These are phyloP conservation scores for Anas platyrhynchos DNA, from an alignment of 2,113 vertebrate genomes.

Conservation along the genomic window DNA sequence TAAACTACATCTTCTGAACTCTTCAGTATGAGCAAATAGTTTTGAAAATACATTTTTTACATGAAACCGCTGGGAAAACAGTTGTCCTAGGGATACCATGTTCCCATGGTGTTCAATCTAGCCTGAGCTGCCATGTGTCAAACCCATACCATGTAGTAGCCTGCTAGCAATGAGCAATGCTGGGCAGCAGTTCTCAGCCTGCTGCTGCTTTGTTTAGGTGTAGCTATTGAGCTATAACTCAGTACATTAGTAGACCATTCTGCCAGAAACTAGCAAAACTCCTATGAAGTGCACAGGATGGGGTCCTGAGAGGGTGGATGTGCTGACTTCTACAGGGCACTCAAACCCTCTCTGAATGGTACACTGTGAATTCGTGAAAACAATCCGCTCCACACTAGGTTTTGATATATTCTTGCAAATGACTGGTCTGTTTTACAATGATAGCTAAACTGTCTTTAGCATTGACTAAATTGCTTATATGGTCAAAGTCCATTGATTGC, in stretches of 20 bases:
- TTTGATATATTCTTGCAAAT: not conserved
- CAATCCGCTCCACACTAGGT: not conserved
- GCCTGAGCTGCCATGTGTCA: not conserved
- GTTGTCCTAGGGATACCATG: not conserved
- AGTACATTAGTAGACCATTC: rapidly evolving
- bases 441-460: not conserved
- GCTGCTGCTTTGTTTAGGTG: rapidly evolving
- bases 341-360: not conserved
- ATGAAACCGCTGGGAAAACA: not conserved
- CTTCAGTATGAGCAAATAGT: not conserved
- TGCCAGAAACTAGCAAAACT: not conserved
- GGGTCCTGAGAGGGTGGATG: not conserved
- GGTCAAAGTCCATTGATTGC: not conserved
- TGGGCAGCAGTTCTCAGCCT: not conserved
- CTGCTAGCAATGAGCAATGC: not conserved
- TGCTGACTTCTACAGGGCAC: not conserved
- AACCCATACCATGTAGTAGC: not conserved
- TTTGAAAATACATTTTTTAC: not conserved
- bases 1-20: not conserved
- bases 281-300: rapidly evolving
- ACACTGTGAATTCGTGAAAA: not conserved
- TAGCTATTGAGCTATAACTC: not conserved
- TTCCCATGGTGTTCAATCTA: not conserved
- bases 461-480: not conserved
- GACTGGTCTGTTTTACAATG: not conserved